Evolutionary conservation across 2,888 invertebrate species (phyloP), one percentile per base, ranked within the genome.

Genomic region (Agonopterix arenella): DNA sequence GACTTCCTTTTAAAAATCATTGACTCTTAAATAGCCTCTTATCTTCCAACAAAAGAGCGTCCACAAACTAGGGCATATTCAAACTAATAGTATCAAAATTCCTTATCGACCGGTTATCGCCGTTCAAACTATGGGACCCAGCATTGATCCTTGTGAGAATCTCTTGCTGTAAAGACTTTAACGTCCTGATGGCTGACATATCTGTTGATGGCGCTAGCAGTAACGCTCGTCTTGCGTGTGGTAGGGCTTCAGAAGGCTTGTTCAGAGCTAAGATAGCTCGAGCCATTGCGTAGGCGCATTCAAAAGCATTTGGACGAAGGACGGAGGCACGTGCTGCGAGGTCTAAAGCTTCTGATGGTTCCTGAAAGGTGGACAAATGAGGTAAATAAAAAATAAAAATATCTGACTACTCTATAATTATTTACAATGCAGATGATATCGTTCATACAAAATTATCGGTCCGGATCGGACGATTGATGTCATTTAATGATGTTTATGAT

Each of bases 281-380:
- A 0, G 97, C 94, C 73, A 97, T 91, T 3, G 97, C 97, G 79
- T 97, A 98, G 64, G 93, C 97, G 4, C 97, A 97, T 83, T 98
- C 98, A 73, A 96, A 98, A 2, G 97, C 97, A 71, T 94, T 93
- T 1, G 96, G 94, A 59, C 96, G 95, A 54, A 96, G 90, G 46
- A 93, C 92, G 38, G 97, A 92, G 0, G 97, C 97, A 72, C 96
- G 94, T 38, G 95, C 93, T 8, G 98, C 97, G 59, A 97, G 90
- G 70, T 97, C 96, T 63, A 97, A 92, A 1, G 98, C 97, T 81
- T 95, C 96, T 58, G 93, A 92, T 69, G 93, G 92, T 90, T 96
- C 96, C 96, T 96, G 80, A 4, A 40, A 40, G 8, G n/a, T 40
- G 28, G 7, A 28, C 28, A 7, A 28, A 28, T 28, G 7, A 5